Evolutionary conservation across 30 jellyfish, hydroid and myxozoan genomes (phyloP).

Genomic region (Chrysaora quinquecirrha): DNA sequence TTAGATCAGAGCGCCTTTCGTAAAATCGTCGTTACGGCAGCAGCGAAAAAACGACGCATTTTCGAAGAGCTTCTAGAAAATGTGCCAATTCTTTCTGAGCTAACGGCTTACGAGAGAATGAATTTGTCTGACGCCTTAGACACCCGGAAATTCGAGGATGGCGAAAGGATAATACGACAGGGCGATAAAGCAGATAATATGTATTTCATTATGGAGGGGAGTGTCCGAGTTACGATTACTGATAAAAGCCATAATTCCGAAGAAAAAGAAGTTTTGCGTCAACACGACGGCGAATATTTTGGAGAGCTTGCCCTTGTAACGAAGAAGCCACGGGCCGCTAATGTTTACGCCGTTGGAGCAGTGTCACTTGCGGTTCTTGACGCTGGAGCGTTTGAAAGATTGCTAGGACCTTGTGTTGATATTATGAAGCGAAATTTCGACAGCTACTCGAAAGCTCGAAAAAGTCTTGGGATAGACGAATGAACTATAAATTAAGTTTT

Average conservation of each 20-base stretch:
- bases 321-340: conserved; percentile 94
- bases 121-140: conserved; percentile 93
- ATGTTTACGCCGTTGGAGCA: conserved; percentile 79
- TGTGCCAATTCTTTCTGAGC: conserved; percentile 88
- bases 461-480: conserved; percentile 70
- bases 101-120: conserved; percentile 91
- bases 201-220: conserved; percentile 94
- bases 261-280: conserved; percentile 76
- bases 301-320: conserved; percentile 97
- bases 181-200: conserved; percentile 86
- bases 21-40: conserved; percentile 83
- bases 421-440: conserved; percentile 88
- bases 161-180: conserved; percentile 71
- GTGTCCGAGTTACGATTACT: conserved; percentile 70
- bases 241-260: conserved; percentile 46
- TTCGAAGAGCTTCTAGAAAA: conserved; percentile 86
- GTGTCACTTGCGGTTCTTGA: conserved; percentile 86
- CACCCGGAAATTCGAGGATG: conserved; percentile 62
- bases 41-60: conserved; percentile 81
- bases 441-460: conserved; percentile 80
- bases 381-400: conserved; percentile 93
- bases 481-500: too few relatives aligned
- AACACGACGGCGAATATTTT: conserved; percentile 87
- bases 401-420: conserved; percentile 96
- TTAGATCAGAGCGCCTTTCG: conserved; percentile 94